A percentile compares a stretch with the other conserved stretches of the same genome.
Evolutionary conservation across 1,140 invertebrate species (phyloP).

Genomic region (Procambarus virginalis): DNA sequence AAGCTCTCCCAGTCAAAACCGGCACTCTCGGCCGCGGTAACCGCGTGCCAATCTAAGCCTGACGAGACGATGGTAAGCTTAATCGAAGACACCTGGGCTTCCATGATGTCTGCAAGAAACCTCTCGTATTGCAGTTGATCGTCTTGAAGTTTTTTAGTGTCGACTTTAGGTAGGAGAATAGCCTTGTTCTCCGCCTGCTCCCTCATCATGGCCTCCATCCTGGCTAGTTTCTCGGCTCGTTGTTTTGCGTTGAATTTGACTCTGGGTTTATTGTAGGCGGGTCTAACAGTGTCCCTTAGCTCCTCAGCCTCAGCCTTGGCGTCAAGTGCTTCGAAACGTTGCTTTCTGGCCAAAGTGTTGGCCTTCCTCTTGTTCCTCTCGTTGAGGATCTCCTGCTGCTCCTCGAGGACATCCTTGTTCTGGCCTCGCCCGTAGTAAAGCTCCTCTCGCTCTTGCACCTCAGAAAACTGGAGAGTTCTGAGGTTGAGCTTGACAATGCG

Average conservation of each 20-base stretch:
- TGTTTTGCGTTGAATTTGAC: conserved; percentile 69
- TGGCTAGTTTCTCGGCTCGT: conserved; percentile 66
- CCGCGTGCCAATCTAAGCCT: conserved; percentile 61
- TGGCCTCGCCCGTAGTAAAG: conserved; percentile 69
- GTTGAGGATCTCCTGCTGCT: conserved; percentile 72
- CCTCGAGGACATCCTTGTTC: conserved; percentile 67
- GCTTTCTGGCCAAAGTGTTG: conserved; percentile 79
- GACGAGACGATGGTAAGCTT: conserved; percentile 40
- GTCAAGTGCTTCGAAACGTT: conserved; percentile 84
- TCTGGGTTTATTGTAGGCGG: conserved; percentile 67
- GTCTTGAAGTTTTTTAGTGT: conserved; percentile 49
- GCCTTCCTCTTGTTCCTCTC: conserved; percentile 77
- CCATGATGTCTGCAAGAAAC: conserved; percentile 60
- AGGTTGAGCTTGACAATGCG: conserved; percentile 64
- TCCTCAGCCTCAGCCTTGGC: conserved; percentile 72
- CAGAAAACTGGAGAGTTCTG: conserved; percentile 31
- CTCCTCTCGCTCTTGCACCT: conserved; percentile 76
- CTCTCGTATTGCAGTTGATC: conserved; percentile 67
- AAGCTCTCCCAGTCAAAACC: conserved; percentile 69
- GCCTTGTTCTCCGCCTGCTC: conserved; percentile 63
- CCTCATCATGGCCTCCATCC: conserved; percentile 74
- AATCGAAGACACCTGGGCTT: conserved; percentile 53
- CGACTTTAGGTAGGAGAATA: conserved; percentile 63
- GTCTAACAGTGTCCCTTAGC: conserved; percentile 69
- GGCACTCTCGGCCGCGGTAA: conserved; percentile 48